Evolutionary conservation across 2,113 vertebrate genomes (phyloP).

Genomic region (Python bivittatus): DNA sequence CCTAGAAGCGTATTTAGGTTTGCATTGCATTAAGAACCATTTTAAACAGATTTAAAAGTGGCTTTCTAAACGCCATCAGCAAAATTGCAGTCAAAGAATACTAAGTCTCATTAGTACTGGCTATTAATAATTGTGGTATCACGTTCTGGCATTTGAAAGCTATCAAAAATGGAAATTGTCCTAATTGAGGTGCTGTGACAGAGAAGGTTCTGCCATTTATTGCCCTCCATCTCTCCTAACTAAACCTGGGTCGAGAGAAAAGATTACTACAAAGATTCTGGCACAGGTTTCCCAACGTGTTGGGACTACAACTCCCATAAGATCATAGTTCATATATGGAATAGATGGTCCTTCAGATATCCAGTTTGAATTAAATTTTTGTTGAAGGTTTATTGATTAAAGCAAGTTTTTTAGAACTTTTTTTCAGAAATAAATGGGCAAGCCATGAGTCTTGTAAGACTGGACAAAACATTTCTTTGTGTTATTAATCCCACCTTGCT

Average conservation of each 20-base stretch:
- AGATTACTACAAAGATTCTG: background rate
- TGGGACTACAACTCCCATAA: too few species aligned
- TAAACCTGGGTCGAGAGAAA: too few species aligned
- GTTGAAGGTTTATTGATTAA: background rate
- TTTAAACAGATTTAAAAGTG: background rate
- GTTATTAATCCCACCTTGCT: background rate
- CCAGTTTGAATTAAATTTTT: background rate
- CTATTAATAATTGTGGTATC: background rate
- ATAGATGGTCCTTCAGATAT: background rate
- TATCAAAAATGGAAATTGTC: background rate
- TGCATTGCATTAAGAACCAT: background rate
- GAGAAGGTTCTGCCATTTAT: background rate
- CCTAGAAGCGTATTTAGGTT: background rate
- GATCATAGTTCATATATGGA: background rate
- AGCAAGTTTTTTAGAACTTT: background rate
- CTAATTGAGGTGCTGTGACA: background rate
- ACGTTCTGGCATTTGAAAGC: background rate
- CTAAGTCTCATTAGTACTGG: background rate
- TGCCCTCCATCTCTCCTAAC: background rate
- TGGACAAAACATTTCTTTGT: background rate
- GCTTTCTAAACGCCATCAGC: background rate
- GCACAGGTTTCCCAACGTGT: background rate
- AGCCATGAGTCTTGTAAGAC: background rate
- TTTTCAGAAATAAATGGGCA: background rate
- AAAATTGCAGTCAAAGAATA: background rate